Evolutionary conservation across 2,797 vertebrate species (phyloP), one percentile per base, ranked within the genome.

Genomic region (Crenuchus spilurus): DNA sequence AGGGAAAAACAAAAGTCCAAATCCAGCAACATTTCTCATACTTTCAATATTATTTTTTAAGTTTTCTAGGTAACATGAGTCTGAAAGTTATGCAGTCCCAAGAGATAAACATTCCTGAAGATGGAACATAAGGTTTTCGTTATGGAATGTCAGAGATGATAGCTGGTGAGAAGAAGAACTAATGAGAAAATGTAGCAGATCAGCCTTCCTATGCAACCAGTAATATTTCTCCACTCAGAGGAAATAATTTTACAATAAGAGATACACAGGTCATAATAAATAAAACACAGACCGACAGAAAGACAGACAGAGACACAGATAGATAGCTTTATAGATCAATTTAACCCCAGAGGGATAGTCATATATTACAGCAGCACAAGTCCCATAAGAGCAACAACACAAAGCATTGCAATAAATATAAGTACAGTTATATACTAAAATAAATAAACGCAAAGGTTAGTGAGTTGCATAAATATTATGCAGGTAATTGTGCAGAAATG

Each of bases 81-180:
- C 14, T 30, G 8, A 26, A 14, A 64, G 24, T 30, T n/a, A 64
- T 46, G 39, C 24, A 16, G 6, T 18, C 41, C 61, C 24, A n/a
- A 8, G 24, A 63, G 61, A 44, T 44, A 9, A 10, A 1, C 18
- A 26, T 18, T 5, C 61, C 24, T n/a, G 24, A 31, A 64, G 11
- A 41, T 64, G 41, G 26, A 64, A 24, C 41, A 31, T 28, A 30
- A 46, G 39, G 61, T 44, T 64, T 46, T 46, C n/a, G 41, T 64
- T 64, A 64, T 64, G 6, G 26, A 18, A 24, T 26, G 37, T 28
- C 37, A 44, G 16, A 46, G 41, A 18, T 6, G 8, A 39, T 4
- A 3, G 39, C 24, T 18, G 24, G 16, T 64, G 26, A 46, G 41
- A 31, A 30, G 16, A 30, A 16, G 4, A 2, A 13, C 9, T 10